phyloP scores from a whole-genome alignment of 2,888 invertebrate genomes.

The Drosophila pegasa region DNA sequence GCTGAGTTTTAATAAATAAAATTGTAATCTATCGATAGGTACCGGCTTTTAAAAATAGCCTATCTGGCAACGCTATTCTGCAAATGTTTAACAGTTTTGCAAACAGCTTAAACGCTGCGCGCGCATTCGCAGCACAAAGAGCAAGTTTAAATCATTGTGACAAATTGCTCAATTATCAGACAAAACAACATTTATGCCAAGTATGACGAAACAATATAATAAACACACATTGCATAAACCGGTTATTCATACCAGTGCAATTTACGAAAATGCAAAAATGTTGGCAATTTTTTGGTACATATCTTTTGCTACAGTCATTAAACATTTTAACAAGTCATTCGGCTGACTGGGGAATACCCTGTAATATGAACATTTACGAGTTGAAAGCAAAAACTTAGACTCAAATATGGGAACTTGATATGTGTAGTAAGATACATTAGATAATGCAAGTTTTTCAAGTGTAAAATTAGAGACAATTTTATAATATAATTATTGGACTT shows the following conservation, averaged over 20 bases:
- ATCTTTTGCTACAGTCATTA: neutral
- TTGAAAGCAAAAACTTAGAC: neutral
- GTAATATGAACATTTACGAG: neutral
- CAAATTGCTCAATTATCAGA: conserved; percentile 46
- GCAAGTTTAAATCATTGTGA: conserved; percentile 19
- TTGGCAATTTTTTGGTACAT: neutral
- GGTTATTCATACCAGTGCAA: conserved; percentile 4
- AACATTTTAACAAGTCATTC: neutral
- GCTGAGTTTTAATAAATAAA: neutral
- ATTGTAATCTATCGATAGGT: conserved; percentile 4
- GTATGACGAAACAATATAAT: conserved; percentile 8
- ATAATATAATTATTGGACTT: no score
- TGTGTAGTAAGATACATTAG: neutral
- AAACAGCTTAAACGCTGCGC: conserved; percentile 20
- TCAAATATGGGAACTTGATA: no score
- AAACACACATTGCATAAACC: conserved; percentile 29
- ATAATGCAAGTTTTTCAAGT: no score
- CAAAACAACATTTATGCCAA: conserved; percentile 26
- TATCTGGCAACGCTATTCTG: conserved; percentile 2
- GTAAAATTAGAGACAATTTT: no score
- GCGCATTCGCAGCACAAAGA: conserved; percentile 31
- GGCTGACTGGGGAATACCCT: neutral
- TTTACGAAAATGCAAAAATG: conserved; percentile 1
- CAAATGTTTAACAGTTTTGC: conserved; percentile 3
- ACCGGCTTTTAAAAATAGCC: neutral